Base-by-base conservation (phyloP, 2,888 invertebrate species). In the Galeruca laticollis region DNA sequence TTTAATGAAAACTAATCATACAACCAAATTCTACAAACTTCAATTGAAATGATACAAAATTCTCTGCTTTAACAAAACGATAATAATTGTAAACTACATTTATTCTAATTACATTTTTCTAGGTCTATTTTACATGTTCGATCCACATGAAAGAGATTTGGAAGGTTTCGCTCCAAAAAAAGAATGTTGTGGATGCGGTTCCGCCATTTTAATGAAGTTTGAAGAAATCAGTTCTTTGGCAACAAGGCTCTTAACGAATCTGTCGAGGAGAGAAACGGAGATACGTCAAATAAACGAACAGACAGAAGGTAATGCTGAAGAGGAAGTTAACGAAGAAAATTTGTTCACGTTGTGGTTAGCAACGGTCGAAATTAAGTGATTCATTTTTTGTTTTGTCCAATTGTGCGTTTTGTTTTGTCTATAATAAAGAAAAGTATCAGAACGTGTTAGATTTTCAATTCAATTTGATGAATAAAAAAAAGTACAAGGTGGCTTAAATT, bases 101-200 rank as follows among this genome's bases (percentile, higher is more conserved):
- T 43, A 13, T 10, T 1, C 2, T 43, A 43, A 6, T 2, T 43
- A 15, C 11, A 13, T 8, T 15, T 43, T 43, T 43, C 1, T 35
- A 57, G 56, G 87, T 77, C 87, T 87, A 0, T 91, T 86, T 81
- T 91, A 89, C 82, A 84, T 91, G 83, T 90, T 90, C 77, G 90
- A 91, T 79, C 88, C 90, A 0, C 87, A 87, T 54, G 87, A 88
- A 70, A 82, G 89, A 0, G 88, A 90, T 78, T 82, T 88, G 9
- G 86, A 86, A 73, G 89, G 89, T 0, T 72, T 56, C 26, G 20
- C 56, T 15, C 69, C 60, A 60, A 75, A 47, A 64, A 68, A 33
- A 33, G 73, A 54, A 0, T 47, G 10, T 15, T 57, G 63, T 10
- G 67, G 73, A n/a, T 43, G 43, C 13, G 82, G 80, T 8, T 73